phyloP scores from a whole-genome alignment of 2,113 vertebrate species.

The Grammomys surdaster region DNA sequence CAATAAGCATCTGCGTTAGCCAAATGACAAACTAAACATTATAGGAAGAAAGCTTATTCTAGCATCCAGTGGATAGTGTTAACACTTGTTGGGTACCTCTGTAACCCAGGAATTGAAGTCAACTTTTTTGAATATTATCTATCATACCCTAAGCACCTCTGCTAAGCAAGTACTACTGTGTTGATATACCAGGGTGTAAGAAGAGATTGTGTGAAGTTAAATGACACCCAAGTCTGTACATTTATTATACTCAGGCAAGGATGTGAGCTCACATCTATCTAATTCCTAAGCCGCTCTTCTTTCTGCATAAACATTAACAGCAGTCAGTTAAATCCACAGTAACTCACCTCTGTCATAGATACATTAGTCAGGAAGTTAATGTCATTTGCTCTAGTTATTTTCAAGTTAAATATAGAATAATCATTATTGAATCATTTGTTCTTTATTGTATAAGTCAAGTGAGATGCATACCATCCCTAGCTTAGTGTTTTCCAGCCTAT shows the following conservation, averaged over 20 bases:
- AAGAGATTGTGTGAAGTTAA: neutral
- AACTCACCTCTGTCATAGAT: neutral
- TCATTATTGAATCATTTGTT: neutral
- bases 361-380: neutral
- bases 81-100: neutral
- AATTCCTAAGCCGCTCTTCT: neutral
- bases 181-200: neutral
- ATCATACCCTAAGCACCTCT: neutral
- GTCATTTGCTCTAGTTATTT: neutral
- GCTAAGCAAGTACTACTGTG: neutral
- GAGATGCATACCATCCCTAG: neutral
- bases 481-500: neutral
- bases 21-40: neutral
- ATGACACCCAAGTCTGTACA: neutral
- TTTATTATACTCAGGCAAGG: neutral
- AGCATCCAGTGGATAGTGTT: neutral
- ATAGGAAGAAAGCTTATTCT: neutral
- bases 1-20: neutral
- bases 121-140: neutral
- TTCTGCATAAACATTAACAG: neutral
- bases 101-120: neutral
- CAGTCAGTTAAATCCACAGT: neutral
- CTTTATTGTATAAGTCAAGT: neutral
- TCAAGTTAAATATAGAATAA: neutral
- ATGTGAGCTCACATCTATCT: neutral